These are phyloP conservation scores for Parnassius glacialis DNA, from an alignment of 2,888 invertebrate species.

Conservation along the genomic window DNA sequence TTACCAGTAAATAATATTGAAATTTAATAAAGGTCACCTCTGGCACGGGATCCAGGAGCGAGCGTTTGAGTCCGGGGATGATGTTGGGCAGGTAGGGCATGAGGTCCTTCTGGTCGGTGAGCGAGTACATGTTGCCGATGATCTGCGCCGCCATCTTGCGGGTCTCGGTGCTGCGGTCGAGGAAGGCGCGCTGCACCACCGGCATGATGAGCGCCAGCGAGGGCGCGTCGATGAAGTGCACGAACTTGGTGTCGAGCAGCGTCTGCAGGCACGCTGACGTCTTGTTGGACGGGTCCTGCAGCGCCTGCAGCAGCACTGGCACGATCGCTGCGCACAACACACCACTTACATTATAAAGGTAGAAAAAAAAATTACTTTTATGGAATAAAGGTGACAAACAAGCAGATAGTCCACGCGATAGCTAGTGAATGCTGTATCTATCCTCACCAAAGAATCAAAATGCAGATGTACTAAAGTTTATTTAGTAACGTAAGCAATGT, in stretches of 20 bases:
- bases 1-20: too few species aligned
- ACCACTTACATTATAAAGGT: not conserved
- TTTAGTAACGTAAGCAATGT: too few species aligned
- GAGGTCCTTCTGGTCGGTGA: slow-evolving; percentile 99
- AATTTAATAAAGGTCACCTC: slow-evolving; percentile 80
- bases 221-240: slow-evolving; percentile 99
- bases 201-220: slow-evolving; percentile 99
- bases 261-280: slow-evolving; percentile 96
- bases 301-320: slow-evolving; percentile 91
- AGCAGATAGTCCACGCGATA: too few species aligned
- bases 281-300: slow-evolving; percentile 97
- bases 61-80: slow-evolving; percentile 97
- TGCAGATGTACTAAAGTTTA: too few species aligned
- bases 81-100: slow-evolving; percentile 97
- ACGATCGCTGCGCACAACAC: slow-evolving; percentile 85
- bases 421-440: too few species aligned
- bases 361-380: too few species aligned
- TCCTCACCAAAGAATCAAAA: too few species aligned
- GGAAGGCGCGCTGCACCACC: slow-evolving; percentile 97
- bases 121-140: slow-evolving; percentile 99
- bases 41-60: slow-evolving; percentile 97
- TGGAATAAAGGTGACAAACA: too few species aligned
- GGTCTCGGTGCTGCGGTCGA: slow-evolving; percentile 98
- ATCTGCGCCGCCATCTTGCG: slow-evolving; percentile 99
- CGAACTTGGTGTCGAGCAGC: slow-evolving; percentile 96